phyloP scores from a whole-genome alignment of 2,113 vertebrate species.

The Brachyhypopomus gauderio region DNA sequence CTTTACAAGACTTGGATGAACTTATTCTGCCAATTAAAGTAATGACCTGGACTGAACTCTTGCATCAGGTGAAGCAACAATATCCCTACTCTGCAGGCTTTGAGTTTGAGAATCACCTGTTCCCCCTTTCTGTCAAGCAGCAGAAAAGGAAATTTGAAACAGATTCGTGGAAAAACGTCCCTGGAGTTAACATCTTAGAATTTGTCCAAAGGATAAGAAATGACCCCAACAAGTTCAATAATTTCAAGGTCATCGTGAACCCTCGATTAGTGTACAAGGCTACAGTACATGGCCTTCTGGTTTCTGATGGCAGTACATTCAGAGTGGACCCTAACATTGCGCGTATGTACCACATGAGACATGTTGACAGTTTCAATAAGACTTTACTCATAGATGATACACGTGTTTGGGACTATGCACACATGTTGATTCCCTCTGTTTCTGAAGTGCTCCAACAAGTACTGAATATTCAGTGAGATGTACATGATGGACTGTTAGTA shows the following conservation, averaged over 20 bases:
- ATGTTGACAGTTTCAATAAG: accelerated
- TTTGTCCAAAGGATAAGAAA: conserved; percentile 61
- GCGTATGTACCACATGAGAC: conserved; percentile 60
- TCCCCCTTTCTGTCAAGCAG: conserved; percentile 40
- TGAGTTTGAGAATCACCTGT: conserved; percentile 73
- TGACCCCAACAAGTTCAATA: accelerated
- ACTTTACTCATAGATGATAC: conserved; percentile 30
- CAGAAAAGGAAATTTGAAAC: not conserved
- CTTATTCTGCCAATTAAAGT: conserved; percentile 68
- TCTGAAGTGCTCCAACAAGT: conserved; percentile 38
- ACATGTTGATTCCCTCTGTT: conserved; percentile 34
- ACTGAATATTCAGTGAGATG: not conserved
- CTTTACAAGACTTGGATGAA: conserved; percentile 75
- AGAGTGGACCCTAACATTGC: conserved; percentile 48
- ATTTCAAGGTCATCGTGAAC: conserved; percentile 63
- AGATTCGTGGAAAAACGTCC: conserved; percentile 58
- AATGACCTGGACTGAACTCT: conserved; percentile 66
- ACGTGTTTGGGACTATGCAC: conserved; percentile 47
- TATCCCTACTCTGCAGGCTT: conserved; percentile 54
- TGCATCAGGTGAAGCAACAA: conserved; percentile 62
- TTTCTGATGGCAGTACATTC: accelerated
- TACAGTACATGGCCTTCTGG: conserved; percentile 59
- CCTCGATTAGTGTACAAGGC: conserved; percentile 50
- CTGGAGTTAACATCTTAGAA: conserved; percentile 71
- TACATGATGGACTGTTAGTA: not conserved